These are phyloP conservation scores for Heliocidaris tuberculata DNA, from an alignment of 35 echinoderm and acorn worm genomes.

Conservation along the genomic window DNA sequence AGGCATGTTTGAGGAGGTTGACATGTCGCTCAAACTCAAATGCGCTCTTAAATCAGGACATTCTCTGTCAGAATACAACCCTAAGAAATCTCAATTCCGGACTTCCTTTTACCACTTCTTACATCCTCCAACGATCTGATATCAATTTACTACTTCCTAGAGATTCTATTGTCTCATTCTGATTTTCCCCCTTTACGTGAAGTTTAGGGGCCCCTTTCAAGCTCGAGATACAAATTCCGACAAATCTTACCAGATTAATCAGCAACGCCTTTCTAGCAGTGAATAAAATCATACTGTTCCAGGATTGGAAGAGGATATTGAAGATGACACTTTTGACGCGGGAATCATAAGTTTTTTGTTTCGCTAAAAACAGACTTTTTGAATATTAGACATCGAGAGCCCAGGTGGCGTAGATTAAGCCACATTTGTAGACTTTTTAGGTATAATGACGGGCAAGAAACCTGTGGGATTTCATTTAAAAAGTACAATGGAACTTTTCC, in stretches of 20 bases:
- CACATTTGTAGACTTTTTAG: neutral
- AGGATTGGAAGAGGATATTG: slow-evolving; percentile 8
- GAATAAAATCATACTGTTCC: neutral
- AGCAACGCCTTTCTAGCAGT: slow-evolving; percentile 24
- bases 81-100: neutral
- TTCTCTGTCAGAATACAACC: neutral
- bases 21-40: neutral
- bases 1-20: too few relatives aligned
- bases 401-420: neutral
- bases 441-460: neutral
- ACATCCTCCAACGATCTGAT: neutral
- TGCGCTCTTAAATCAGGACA: neutral
- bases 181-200: neutral
- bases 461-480: neutral
- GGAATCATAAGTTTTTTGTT: neutral
- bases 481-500: neutral
- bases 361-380: neutral
- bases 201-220: neutral
- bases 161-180: neutral
- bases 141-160: neutral
- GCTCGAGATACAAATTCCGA: neutral
- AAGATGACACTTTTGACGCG: slow-evolving; percentile 26
- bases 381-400: neutral
- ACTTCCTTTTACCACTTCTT: neutral
- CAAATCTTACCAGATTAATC: neutral